These are phyloP conservation scores for Myotis yumanensis DNA, from an alignment of 2,113 vertebrate genomes.

Conservation along the genomic window DNA sequence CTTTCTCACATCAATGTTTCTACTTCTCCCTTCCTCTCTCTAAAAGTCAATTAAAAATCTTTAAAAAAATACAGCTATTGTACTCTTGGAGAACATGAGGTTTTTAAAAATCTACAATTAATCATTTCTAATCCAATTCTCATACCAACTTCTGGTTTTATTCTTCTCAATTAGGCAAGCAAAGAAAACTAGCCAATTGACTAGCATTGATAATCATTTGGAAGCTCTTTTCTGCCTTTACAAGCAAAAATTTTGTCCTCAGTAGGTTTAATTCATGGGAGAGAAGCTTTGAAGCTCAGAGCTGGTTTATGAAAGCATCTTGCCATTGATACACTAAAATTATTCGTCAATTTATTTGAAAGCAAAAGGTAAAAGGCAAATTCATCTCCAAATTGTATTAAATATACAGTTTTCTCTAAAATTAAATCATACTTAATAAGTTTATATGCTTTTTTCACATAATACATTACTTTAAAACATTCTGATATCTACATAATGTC, in stretches of 20 bases:
- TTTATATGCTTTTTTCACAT: neutral
- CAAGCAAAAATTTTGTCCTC: neutral
- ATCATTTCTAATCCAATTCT: neutral
- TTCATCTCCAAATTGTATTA: neutral
- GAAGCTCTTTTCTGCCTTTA: neutral
- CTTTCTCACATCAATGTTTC: neutral
- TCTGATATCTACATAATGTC: neutral
- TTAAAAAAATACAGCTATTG: neutral
- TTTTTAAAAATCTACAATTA: neutral
- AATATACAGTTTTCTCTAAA: neutral
- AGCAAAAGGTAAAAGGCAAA: neutral
- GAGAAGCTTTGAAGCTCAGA: neutral
- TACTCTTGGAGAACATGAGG: neutral
- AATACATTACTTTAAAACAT: neutral
- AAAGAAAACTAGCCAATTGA: neutral
- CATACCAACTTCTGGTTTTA: neutral
- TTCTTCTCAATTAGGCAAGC: neutral
- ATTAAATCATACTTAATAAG: neutral
- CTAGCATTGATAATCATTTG: neutral
- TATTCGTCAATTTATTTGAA: neutral
- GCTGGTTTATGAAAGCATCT: neutral
- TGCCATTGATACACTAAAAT: neutral
- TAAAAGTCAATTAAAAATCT: neutral
- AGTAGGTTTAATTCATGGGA: conserved; percentile 6
- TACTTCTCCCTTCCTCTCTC: neutral